Evolutionary conservation across 1,140 invertebrate species (phyloP).

Genomic region (Cydia strobilella): DNA sequence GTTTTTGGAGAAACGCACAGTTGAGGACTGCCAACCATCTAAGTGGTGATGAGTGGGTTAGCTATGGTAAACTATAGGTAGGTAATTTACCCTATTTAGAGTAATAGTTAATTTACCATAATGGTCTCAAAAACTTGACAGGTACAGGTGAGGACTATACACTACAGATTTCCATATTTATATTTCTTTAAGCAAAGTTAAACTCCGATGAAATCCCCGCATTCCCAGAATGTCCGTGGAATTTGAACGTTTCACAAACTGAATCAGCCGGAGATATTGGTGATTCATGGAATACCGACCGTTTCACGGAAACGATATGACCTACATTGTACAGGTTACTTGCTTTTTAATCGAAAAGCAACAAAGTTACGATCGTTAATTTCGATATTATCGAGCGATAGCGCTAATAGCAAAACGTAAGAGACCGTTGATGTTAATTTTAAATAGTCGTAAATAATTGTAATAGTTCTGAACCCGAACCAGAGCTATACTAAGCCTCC

Average conservation of each 20-base stretch:
- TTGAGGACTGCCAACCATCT: too few species aligned
- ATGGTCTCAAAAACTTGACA: too few species aligned
- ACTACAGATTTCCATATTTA: too few species aligned
- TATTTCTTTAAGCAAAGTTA: too few species aligned
- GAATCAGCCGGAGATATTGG: conserved; percentile 20
- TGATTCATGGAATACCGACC: conserved; percentile 31
- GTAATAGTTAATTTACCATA: too few species aligned
- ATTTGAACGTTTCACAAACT: neutral
- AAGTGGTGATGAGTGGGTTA: too few species aligned
- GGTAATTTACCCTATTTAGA: too few species aligned
- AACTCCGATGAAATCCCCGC: neutral
- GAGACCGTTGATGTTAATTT: neutral
- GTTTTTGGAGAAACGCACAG: too few species aligned
- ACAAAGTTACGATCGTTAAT: neutral
- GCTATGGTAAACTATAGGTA: too few species aligned
- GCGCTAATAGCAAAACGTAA: neutral
- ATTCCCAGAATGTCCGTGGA: conserved; percentile 6
- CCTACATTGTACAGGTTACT: conserved; percentile 4
- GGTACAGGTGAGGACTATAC: too few species aligned
- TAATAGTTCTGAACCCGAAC: too few species aligned
- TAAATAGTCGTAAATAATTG: neutral
- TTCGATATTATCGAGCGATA: neutral
- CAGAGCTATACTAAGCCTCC: too few species aligned
- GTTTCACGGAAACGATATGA: conserved; percentile 10
- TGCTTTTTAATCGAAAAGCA: neutral